phyloP scores from a whole-genome alignment of 1,140 invertebrate genomes.

The Bilobella aurantiaca region DNA sequence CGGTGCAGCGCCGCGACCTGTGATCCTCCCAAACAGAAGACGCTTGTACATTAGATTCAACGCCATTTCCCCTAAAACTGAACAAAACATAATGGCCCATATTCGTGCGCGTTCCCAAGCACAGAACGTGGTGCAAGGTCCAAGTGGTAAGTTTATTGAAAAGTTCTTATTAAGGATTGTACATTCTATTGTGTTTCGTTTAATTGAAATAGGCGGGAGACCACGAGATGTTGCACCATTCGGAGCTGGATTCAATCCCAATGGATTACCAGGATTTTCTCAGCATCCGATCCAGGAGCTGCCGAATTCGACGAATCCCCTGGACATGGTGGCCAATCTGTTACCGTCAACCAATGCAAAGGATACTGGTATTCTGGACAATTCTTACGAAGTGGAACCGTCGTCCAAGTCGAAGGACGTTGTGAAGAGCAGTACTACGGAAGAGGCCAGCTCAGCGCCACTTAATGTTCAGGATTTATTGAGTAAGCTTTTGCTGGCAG shows the following conservation, averaged over 20 bases:
- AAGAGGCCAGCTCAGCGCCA: conserved; percentile 33
- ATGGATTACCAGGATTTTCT: background rate
- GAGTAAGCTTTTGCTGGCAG: conserved; percentile 67
- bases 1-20: conserved; percentile 74
- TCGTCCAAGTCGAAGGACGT: background rate
- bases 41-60: background rate
- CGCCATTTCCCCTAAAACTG: conserved; percentile 17
- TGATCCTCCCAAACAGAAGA: conserved; percentile 49
- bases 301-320: conserved; percentile 4
- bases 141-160: background rate
- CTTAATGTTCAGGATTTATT: conserved; percentile 72
- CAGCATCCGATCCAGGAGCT: background rate
- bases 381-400: conserved; percentile 13
- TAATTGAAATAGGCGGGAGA: no score
- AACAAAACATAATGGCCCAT: background rate
- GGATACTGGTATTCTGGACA: background rate
- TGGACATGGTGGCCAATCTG: conserved; percentile 15
- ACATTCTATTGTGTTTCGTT: no score
- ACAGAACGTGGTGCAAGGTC: background rate
- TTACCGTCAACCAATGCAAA: conserved; percentile 2
- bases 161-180: background rate
- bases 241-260: no score
- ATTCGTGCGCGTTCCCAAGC: background rate
- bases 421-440: background rate
- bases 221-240: no score